phyloP scores from a whole-genome alignment of 2,888 invertebrate genomes.

The Hypomecis atomaria region DNA sequence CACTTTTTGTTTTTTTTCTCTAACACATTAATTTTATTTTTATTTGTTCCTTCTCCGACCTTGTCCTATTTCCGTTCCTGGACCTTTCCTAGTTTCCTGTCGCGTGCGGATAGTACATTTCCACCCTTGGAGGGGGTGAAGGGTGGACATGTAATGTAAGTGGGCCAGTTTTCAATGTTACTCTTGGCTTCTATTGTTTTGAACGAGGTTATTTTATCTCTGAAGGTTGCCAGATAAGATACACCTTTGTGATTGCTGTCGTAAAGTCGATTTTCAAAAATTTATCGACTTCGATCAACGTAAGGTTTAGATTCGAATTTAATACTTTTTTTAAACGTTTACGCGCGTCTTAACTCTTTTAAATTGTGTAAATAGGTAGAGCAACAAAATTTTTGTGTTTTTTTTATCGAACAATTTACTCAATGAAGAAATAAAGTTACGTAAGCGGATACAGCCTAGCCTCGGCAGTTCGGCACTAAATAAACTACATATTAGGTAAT shows the following conservation, averaged over 20 bases:
- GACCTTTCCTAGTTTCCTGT: slow-evolving; percentile 54
- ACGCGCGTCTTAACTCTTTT: slow-evolving; percentile 23
- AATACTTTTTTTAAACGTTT: slow-evolving; percentile 13
- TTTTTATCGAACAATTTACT: slow-evolving; percentile 46
- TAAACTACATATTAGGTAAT: neutral
- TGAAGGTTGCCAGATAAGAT: slow-evolving; percentile 8
- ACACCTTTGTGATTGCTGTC: neutral
- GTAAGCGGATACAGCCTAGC: slow-evolving; percentile 74
- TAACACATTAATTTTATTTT: slow-evolving; percentile 47
- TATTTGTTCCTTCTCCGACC: slow-evolving; percentile 53
- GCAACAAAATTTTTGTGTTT: slow-evolving; percentile 20
- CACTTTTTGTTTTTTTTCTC: slow-evolving; percentile 58
- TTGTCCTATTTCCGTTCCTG: slow-evolving; percentile 54
- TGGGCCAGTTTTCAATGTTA: slow-evolving; percentile 28
- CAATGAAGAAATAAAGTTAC: slow-evolving; percentile 58
- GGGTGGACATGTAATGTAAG: slow-evolving; percentile 38
- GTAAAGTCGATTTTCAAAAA: neutral
- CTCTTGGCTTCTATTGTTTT: slow-evolving; percentile 60
- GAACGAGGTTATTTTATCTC: slow-evolving; percentile 56
- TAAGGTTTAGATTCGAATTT: neutral
- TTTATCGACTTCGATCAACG: neutral
- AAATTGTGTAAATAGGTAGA: neutral
- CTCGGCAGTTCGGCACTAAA: slow-evolving; percentile 41
- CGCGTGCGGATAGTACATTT: slow-evolving; percentile 49
- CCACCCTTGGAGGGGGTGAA: slow-evolving; percentile 36